Percentiles rank a stretch among this genome's conserved stretches.
Evolutionary conservation across 2,113 vertebrate species (phyloP).

Genomic region (Alouatta palliata): DNA sequence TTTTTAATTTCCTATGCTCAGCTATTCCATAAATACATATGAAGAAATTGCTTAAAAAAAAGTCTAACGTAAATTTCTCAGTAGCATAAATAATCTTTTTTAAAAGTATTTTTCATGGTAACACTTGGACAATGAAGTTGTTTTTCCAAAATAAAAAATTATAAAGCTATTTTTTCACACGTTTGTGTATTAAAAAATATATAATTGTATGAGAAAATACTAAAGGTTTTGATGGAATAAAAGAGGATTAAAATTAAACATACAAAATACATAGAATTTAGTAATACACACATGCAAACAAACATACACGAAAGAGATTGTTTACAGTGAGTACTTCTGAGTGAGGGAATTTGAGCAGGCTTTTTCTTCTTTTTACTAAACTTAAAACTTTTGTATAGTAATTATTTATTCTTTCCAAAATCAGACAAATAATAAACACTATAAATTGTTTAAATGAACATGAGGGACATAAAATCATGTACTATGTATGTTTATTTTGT

Average conservation of each 20-base stretch:
- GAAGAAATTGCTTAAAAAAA: slow-evolving; percentile 5
- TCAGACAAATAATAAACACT: not conserved
- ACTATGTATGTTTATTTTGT: not conserved
- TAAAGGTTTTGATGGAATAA: not conserved
- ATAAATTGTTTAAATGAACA: not conserved
- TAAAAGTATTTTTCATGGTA: slow-evolving; percentile 29
- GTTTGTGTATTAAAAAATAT: not conserved
- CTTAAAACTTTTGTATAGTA: not conserved
- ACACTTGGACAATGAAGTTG: not conserved
- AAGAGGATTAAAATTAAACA: not conserved
- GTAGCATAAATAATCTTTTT: not conserved
- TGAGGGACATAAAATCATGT: not conserved
- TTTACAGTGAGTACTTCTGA: not conserved
- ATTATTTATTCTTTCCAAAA: not conserved
- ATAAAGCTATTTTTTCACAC: slow-evolving; percentile 31
- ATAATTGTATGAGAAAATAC: not conserved
- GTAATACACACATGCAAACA: not conserved
- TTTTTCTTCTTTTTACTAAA: not conserved
- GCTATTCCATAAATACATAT: not conserved
- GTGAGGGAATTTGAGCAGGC: not conserved
- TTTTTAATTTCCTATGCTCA: not conserved
- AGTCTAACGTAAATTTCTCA: not conserved
- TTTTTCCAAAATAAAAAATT: slow-evolving; percentile 52
- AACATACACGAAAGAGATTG: not conserved
- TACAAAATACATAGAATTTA: not conserved